A percentile compares a stretch with the other conserved stretches of the same genome.
These are phyloP conservation scores for Oligia fasciuncula DNA, from an alignment of 2,888 invertebrate genomes.

Conservation along the genomic window DNA sequence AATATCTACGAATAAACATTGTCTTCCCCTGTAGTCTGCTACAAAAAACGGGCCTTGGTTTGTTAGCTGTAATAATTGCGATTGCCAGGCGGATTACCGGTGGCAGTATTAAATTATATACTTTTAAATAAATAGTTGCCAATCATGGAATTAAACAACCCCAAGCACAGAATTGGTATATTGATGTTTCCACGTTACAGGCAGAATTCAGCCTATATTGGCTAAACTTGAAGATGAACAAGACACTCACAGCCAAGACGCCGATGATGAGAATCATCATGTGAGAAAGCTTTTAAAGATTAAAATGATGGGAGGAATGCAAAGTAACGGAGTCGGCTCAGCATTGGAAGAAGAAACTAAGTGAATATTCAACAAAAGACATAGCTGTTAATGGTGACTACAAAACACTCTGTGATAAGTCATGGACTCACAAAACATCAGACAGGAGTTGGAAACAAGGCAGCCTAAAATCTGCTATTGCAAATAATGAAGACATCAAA, in stretches of 20 bases:
- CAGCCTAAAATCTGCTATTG: not conserved
- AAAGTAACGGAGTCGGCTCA: not conserved
- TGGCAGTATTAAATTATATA: not conserved
- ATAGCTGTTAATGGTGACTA: not conserved
- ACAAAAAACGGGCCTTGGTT: not conserved
- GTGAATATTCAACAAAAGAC: not conserved
- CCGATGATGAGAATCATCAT: not conserved
- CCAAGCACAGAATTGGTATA: no score
- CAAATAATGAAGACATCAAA: constrained; percentile 1
- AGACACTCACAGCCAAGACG: no score
- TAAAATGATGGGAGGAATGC: not conserved
- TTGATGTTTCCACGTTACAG: not conserved
- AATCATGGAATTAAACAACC: no score
- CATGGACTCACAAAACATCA: not conserved
- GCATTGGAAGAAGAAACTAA: not conserved
- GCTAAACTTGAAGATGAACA: not conserved
- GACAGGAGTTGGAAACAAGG: not conserved
- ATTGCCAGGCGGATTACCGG: not conserved
- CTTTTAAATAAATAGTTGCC: not conserved
- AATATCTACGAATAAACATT: constrained; percentile 24
- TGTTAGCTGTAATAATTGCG: constrained; percentile 5
- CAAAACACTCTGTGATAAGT: not conserved
- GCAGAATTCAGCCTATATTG: not conserved
- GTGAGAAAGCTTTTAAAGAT: not conserved
- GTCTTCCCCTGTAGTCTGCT: not conserved